phyloP scores from a whole-genome alignment of 2,888 invertebrate genomes.

The Melinaea marsaeus region DNA sequence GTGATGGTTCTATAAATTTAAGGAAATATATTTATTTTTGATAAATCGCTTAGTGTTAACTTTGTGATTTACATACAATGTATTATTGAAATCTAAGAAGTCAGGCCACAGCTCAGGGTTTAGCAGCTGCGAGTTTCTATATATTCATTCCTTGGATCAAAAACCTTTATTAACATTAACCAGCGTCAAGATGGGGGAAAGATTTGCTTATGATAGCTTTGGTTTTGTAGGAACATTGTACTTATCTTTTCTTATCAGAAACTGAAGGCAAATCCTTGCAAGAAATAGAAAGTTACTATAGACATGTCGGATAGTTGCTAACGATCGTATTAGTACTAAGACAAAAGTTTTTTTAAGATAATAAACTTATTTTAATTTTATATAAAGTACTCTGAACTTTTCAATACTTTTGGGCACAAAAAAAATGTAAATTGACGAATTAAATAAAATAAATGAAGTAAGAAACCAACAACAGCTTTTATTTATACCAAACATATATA shows the following conservation, averaged over 20 bases:
- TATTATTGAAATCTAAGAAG: conserved; percentile 51
- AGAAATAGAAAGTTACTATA: conserved; percentile 71
- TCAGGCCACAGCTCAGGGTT: conserved; percentile 72
- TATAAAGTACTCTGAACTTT: too few species aligned
- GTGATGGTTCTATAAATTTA: conserved; percentile 41
- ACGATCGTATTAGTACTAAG: conserved; percentile 61
- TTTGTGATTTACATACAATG: background rate
- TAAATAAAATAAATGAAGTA: too few species aligned
- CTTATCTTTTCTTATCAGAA: conserved; percentile 74
- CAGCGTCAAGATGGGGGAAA: conserved; percentile 64
- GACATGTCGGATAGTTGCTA: conserved; percentile 57
- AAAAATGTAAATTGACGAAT: too few species aligned
- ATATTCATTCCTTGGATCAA: conserved; percentile 70
- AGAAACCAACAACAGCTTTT: too few species aligned
- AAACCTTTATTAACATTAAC: conserved; percentile 74
- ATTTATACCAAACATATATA: too few species aligned
- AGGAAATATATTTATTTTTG: conserved; percentile 45
- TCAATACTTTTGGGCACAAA: too few species aligned
- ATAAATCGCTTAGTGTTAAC: background rate
- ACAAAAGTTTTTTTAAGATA: too few species aligned
- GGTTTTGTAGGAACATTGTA: conserved; percentile 68
- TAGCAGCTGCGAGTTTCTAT: conserved; percentile 75
- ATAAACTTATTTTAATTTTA: too few species aligned
- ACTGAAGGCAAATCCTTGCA: conserved; percentile 75
- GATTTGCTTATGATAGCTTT: conserved; percentile 70